These are phyloP conservation scores for Oegoconia quadripuncta DNA, from an alignment of 2,888 invertebrate species.

Conservation along the genomic window DNA sequence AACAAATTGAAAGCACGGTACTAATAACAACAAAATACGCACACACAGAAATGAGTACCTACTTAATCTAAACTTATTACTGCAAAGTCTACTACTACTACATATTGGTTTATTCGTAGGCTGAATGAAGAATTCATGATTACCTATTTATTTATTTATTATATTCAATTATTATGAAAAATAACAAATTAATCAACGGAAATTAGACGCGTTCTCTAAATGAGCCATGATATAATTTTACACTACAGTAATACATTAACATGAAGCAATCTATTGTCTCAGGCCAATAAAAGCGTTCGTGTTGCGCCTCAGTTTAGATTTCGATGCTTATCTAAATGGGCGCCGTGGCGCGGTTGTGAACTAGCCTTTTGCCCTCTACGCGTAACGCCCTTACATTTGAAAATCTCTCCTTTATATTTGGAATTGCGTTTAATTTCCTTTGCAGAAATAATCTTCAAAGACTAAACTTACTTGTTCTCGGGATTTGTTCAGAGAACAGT, in stretches of 20 bases:
- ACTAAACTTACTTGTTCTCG: not conserved
- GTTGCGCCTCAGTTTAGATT: slow-evolving; percentile 60
- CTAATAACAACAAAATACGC: no score
- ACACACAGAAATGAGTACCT: no score
- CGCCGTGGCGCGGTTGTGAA: slow-evolving; percentile 55
- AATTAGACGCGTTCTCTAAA: not conserved
- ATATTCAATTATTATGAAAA: no score
- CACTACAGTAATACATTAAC: slow-evolving; percentile 17
- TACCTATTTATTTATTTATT: no score
- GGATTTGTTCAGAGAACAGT: slow-evolving; percentile 30
- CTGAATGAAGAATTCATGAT: no score
- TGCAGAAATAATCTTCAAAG: slow-evolving; percentile 13
- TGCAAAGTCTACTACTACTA: no score
- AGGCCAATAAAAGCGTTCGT: slow-evolving; percentile 56
- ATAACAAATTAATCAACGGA: no score
- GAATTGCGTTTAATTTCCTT: slow-evolving; percentile 33
- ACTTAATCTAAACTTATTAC: no score
- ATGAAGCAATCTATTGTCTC: slow-evolving; percentile 45
- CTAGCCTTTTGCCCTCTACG: slow-evolving; percentile 51
- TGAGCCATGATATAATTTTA: not conserved
- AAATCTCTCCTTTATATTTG: slow-evolving; percentile 34
- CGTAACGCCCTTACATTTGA: slow-evolving; percentile 32
- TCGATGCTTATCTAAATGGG: slow-evolving; percentile 68
- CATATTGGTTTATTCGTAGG: no score
- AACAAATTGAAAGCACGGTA: no score